These are phyloP conservation scores for Rostratula benghalensis DNA, from an alignment of 2,113 vertebrate species.

Conservation along the genomic window DNA sequence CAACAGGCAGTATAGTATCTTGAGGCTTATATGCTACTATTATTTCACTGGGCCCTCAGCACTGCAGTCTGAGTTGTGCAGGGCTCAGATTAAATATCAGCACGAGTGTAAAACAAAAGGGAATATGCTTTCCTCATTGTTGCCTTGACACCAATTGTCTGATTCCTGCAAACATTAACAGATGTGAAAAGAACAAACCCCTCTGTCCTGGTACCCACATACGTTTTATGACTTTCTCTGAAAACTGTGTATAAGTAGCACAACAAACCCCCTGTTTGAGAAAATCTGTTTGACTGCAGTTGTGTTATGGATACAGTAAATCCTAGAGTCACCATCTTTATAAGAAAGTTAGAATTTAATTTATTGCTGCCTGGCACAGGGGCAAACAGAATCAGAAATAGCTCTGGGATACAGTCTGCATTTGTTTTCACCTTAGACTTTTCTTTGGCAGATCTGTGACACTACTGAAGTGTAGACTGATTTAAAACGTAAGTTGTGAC, in stretches of 20 bases:
- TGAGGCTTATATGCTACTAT: rapidly evolving
- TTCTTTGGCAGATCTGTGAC: not conserved
- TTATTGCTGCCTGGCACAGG: not conserved
- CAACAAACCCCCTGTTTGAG: not conserved
- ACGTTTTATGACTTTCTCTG: not conserved
- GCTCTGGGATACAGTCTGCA: not conserved
- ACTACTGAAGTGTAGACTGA: not conserved
- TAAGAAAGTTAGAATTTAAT: not conserved
- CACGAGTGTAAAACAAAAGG: not conserved
- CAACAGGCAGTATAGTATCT: not conserved
- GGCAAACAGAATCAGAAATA: not conserved
- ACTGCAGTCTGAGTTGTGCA: not conserved
- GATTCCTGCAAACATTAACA: conserved; percentile 2
- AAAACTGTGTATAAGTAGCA: not conserved
- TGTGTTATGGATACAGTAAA: not conserved
- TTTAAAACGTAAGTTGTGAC: not conserved
- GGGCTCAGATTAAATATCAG: not conserved
- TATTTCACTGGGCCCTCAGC: not conserved
- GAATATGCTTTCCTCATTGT: not conserved
- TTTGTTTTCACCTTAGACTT: not conserved
- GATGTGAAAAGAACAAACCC: not conserved
- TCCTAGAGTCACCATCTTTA: not conserved
- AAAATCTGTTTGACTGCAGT: not conserved
- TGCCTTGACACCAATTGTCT: not conserved
- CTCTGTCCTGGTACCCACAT: not conserved